These are phyloP conservation scores for Tenualosa thibaudeaui DNA, from an alignment of 2,797 vertebrate species.

Conservation along the genomic window DNA sequence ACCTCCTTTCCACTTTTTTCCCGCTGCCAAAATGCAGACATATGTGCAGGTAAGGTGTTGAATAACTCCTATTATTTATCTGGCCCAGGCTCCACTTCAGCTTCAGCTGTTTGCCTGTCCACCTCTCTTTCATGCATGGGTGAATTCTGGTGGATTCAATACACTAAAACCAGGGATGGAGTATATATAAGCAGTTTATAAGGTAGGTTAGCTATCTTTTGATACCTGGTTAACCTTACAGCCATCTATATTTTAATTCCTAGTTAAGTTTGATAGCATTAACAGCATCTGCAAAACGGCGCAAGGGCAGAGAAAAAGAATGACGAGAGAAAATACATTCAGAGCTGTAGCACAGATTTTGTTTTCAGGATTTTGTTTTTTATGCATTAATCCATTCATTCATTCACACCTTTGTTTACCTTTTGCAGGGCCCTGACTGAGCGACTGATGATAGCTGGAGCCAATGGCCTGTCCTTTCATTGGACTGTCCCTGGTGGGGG, in stretches of 20 bases:
- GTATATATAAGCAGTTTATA: not conserved
- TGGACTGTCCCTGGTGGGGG: not conserved
- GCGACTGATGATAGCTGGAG: not conserved
- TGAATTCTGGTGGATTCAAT: not conserved
- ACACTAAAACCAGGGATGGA: not conserved
- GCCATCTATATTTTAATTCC: too few species aligned
- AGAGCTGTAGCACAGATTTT: too few species aligned
- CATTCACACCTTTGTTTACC: not conserved
- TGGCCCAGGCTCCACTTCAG: not conserved
- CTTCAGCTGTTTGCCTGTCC: not conserved
- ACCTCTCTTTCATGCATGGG: not conserved
- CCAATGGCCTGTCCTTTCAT: constrained; percentile 4
- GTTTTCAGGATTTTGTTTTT: not conserved
- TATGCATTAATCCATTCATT: too few species aligned
- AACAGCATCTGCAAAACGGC: not conserved
- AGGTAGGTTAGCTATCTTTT: not conserved
- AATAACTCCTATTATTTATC: constrained; percentile 4
- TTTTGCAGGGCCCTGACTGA: not conserved
- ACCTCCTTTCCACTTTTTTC: not conserved
- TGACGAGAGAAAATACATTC: not conserved
- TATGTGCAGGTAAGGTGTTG: not conserved
- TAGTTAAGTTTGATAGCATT: not conserved
- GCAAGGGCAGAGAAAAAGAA: too few species aligned
- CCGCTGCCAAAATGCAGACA: not conserved
- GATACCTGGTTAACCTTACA: not conserved